A percentile compares a stretch with the other conserved stretches of the same genome.
Evolutionary conservation across 2,797 vertebrate genomes (phyloP).

Genomic region (Chaetophractus vellerosus): DNA sequence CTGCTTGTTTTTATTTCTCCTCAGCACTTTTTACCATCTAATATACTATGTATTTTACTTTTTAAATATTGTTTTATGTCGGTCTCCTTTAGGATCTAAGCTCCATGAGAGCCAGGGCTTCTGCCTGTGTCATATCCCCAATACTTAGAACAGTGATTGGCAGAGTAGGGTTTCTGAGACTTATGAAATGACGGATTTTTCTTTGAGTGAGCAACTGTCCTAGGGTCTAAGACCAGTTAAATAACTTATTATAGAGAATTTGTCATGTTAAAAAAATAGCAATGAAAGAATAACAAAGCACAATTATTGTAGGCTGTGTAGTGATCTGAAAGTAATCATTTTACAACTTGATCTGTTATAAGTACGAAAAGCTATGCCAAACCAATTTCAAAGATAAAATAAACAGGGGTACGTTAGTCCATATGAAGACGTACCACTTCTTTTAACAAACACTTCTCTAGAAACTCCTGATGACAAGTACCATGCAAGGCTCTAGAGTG

Average conservation of each 20-base stretch:
- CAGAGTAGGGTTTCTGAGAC: not conserved
- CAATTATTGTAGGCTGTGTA: not conserved
- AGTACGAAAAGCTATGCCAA: not conserved
- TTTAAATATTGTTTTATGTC: not conserved
- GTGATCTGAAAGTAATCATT: slow-evolving; percentile 53
- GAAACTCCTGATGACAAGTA: not conserved
- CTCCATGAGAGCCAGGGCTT: not conserved
- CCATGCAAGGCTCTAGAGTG: not conserved
- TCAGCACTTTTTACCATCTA: not conserved
- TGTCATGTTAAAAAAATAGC: not conserved
- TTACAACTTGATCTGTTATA: slow-evolving; percentile 48
- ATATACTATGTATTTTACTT: not conserved
- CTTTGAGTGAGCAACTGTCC: not conserved
- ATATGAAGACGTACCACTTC: not conserved
- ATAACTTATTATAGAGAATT: not conserved
- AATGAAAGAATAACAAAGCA: not conserved
- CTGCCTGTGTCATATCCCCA: not conserved
- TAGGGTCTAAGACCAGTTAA: not conserved
- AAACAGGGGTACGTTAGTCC: not conserved
- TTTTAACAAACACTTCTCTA: not conserved
- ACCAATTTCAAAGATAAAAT: not conserved
- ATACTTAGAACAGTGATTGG: not conserved
- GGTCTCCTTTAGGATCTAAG: not conserved
- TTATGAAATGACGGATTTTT: not conserved
- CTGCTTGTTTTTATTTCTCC: not conserved